These are phyloP conservation scores for Oxycera nigricornis DNA, from an alignment of 2,888 invertebrate species.

Conservation along the genomic window DNA sequence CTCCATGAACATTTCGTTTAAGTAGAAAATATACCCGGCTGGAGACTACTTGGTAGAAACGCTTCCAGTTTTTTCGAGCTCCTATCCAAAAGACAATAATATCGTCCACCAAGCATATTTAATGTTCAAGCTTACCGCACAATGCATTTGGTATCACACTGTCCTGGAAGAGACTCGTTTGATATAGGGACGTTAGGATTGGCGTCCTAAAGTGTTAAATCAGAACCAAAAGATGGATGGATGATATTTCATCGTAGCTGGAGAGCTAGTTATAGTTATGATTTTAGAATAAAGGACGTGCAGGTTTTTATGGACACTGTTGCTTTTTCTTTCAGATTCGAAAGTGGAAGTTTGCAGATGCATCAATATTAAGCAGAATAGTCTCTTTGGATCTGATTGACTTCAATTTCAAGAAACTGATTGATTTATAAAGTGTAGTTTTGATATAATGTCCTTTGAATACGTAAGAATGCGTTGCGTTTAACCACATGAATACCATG, in stretches of 20 bases:
- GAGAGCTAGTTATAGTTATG: no score
- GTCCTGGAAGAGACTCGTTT: neutral
- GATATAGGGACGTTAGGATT: neutral
- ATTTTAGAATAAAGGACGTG: no score
- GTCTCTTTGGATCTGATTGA: no score
- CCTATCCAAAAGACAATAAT: conserved; percentile 7
- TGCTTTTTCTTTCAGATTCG: no score
- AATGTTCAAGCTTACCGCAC: neutral
- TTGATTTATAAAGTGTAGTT: no score
- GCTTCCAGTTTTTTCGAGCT: neutral
- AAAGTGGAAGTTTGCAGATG: no score
- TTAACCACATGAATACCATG: no score
- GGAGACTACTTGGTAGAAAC: neutral
- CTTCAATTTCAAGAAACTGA: no score
- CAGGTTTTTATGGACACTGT: no score
- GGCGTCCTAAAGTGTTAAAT: conserved; percentile 3
- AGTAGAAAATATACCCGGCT: conserved; percentile 38
- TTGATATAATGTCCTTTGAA: no score
- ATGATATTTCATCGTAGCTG: neutral
- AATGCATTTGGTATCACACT: neutral
- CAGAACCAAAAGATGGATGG: neutral
- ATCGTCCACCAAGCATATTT: neutral
- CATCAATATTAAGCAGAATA: no score
- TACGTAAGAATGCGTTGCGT: no score
- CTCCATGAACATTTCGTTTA: conserved; percentile 44